Evolutionary conservation across 1,140 invertebrate species (phyloP).

Genomic region (Cylas formicarius): DNA sequence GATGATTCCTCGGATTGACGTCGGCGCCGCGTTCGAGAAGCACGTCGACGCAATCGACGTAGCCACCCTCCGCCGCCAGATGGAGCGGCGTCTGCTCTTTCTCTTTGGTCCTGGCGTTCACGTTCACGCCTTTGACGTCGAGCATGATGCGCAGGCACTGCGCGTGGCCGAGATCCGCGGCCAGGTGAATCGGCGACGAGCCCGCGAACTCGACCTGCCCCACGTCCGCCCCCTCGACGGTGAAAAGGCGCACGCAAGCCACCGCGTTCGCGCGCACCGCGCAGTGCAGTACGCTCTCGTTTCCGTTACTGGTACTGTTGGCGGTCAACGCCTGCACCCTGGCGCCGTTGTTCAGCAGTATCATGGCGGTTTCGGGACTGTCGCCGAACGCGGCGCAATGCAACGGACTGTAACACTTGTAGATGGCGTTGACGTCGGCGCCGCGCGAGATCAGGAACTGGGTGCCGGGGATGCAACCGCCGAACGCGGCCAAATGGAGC

Average conservation of each 20-base stretch:
- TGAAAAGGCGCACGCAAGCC: constrained; percentile 64
- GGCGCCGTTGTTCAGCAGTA: constrained; percentile 60
- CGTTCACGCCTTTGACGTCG: constrained; percentile 54
- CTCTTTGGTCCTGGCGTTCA: constrained; percentile 56
- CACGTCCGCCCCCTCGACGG: constrained; percentile 57
- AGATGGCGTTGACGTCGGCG: constrained; percentile 57
- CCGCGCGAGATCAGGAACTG: constrained; percentile 60
- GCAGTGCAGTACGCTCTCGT: constrained; percentile 70
- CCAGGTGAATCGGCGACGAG: constrained; percentile 68
- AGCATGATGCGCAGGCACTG: constrained; percentile 62
- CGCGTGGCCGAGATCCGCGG: constrained; percentile 64
- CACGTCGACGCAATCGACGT: constrained; percentile 62
- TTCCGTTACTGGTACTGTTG: constrained; percentile 53
- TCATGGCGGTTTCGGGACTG: constrained; percentile 61
- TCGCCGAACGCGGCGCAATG: constrained; percentile 78
- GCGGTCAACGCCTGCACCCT: constrained; percentile 46
- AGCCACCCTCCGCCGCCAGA: constrained; percentile 71
- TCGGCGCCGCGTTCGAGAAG: constrained; percentile 66
- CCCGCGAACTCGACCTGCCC: constrained; percentile 63
- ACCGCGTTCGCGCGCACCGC: constrained; percentile 67
- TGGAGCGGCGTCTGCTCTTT: constrained; percentile 70
- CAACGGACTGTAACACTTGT: constrained; percentile 63
- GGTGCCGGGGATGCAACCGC: constrained; percentile 62
- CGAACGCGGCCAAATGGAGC: constrained; percentile 69
- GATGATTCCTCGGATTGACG: constrained; percentile 58